phyloP scores from a whole-genome alignment of 2,113 vertebrate genomes.

The Phocoena phocoena region DNA sequence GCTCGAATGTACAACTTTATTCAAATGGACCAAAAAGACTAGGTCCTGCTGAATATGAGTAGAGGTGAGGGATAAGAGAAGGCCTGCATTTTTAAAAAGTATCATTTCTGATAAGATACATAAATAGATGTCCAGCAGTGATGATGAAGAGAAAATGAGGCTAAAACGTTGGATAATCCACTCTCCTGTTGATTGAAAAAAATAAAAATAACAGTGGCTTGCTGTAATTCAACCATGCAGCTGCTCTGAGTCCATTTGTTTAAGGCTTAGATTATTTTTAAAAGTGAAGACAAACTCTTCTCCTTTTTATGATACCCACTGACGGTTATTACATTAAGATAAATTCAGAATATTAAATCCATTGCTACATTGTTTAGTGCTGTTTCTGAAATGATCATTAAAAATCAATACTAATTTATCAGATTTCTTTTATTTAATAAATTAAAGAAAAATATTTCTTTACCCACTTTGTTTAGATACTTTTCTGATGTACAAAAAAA shows the following conservation, averaged over 20 bases:
- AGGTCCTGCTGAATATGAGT: not conserved
- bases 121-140: slow-evolving; percentile 53
- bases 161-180: not conserved
- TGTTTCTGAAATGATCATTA: not conserved
- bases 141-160: not conserved
- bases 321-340: not conserved
- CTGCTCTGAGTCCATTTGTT: not conserved
- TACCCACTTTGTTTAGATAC: not conserved
- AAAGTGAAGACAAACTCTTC: slow-evolving; percentile 14
- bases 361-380: not conserved
- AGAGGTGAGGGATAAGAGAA: not conserved
- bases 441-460: not conserved
- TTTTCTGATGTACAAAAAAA: not conserved
- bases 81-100: slow-evolving; percentile 30
- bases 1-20: not conserved
- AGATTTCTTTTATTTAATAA: slow-evolving; percentile 19
- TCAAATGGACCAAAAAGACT: not conserved
- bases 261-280: slow-evolving; percentile 16
- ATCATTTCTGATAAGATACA: slow-evolving; percentile 68
- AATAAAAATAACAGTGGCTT: slow-evolving; percentile 27
- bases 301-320: not conserved
- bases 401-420: not conserved
- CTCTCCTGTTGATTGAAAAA: slow-evolving; percentile 52
- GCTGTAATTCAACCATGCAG: not conserved
- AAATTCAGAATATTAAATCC: slow-evolving; percentile 1